phyloP scores from a whole-genome alignment of 2,888 invertebrate genomes.

The Acrobasis repandana region DNA sequence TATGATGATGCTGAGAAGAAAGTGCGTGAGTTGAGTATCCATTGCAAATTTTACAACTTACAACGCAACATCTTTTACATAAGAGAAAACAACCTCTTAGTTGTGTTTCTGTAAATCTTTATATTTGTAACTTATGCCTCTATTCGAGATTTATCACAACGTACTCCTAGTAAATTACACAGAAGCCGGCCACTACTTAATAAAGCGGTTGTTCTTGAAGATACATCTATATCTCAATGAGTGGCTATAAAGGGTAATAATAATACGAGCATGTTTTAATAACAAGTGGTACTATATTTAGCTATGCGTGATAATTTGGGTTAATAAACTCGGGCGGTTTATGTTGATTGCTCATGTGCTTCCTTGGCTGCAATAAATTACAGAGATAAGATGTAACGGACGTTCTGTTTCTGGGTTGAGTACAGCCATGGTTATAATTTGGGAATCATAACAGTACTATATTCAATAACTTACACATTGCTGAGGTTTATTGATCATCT shows the following conservation, averaged over 20 bases:
- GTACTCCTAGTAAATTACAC: conserved; percentile 22
- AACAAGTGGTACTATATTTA: conserved; percentile 63
- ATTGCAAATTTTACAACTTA: no score
- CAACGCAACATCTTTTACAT: no score
- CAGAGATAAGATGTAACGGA: conserved; percentile 16
- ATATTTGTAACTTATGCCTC: conserved; percentile 24
- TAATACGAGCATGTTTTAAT: conserved; percentile 49
- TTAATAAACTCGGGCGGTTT: conserved; percentile 44
- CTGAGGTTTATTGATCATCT: background rate
- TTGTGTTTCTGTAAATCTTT: background rate
- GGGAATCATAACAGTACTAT: background rate
- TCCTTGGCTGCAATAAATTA: conserved; percentile 13
- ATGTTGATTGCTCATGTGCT: conserved; percentile 14
- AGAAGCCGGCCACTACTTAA: conserved; percentile 15
- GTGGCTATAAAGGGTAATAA: conserved; percentile 53
- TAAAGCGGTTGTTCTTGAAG: conserved; percentile 29
- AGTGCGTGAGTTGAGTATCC: no score
- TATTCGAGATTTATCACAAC: conserved; percentile 21
- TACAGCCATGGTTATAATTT: background rate
- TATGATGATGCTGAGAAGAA: no score
- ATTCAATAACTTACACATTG: background rate
- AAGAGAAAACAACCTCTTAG: background rate
- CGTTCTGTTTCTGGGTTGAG: background rate
- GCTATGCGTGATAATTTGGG: conserved; percentile 53
- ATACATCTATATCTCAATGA: conserved; percentile 30